Evolutionary conservation across 2,797 vertebrate genomes (phyloP).

Genomic region (Linurgus olivaceus): DNA sequence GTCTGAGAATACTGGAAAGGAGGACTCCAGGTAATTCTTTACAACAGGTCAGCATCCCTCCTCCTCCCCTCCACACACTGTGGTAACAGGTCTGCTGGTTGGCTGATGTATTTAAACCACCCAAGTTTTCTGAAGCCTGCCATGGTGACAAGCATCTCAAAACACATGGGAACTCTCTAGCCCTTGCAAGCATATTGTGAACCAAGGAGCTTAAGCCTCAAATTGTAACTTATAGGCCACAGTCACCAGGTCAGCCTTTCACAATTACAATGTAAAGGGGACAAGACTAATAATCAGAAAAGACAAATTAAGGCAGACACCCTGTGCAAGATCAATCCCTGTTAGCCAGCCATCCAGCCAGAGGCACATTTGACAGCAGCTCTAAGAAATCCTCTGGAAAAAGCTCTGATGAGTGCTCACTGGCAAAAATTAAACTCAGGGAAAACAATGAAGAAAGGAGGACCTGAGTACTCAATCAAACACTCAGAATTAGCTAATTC

Average conservation of each 20-base stretch:
- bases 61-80: not conserved
- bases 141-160: not conserved
- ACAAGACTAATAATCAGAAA: conserved; percentile 28
- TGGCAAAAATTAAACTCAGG: not conserved
- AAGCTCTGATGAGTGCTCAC: not conserved
- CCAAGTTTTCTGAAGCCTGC: not conserved
- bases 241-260: not conserved
- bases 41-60: not conserved
- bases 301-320: conserved; percentile 8
- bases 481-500: not conserved
- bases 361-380: not conserved
- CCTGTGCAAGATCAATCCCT: not conserved
- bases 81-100: not conserved
- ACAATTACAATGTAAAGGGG: not conserved
- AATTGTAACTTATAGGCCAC: not conserved
- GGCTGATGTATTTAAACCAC: not conserved
- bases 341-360: not conserved
- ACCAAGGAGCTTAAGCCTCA: not conserved
- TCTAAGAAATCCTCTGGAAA: not conserved
- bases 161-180: not conserved
- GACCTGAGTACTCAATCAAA: not conserved
- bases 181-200: not conserved
- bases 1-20: not conserved
- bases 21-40: not conserved
- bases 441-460: not conserved